Evolutionary conservation across 2,888 invertebrate genomes (phyloP).

Genomic region (Drosophila greeni): DNA sequence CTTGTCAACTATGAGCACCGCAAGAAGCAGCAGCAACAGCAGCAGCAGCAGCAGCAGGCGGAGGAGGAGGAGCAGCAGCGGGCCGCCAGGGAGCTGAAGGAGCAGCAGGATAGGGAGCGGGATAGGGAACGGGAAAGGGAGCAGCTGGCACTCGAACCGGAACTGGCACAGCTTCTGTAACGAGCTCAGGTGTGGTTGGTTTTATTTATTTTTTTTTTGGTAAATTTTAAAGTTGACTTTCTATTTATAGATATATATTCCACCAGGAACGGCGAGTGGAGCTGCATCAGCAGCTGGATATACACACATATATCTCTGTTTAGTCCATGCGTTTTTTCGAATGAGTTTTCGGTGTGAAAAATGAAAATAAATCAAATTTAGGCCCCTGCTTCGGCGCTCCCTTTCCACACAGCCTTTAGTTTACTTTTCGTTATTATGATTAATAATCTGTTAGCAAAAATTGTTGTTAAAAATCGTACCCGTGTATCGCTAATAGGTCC

Average conservation of each 20-base stretch:
- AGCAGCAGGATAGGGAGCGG: slow-evolving; percentile 51
- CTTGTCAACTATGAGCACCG: slow-evolving; percentile 97
- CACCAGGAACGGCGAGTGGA: slow-evolving; percentile 38
- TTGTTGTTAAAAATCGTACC: slow-evolving; percentile 52
- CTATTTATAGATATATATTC: slow-evolving; percentile 30
- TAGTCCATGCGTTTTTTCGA: slow-evolving; percentile 12
- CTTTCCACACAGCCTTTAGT: slow-evolving; percentile 19
- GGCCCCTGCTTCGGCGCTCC: slow-evolving; percentile 27
- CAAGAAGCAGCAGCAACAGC: slow-evolving; percentile 80
- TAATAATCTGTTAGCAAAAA: slow-evolving; percentile 54
- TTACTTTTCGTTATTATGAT: slow-evolving; percentile 30
- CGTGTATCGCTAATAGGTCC: slow-evolving; percentile 42
- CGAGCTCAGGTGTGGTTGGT: slow-evolving; percentile 21
- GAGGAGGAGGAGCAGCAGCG: slow-evolving; percentile 47
- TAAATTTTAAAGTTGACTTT: not conserved
- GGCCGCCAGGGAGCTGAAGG: slow-evolving; percentile 67
- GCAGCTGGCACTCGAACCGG: slow-evolving; percentile 30
- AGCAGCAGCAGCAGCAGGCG: slow-evolving; percentile 39
- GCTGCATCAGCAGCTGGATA: slow-evolving; percentile 51
- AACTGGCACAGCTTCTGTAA: slow-evolving; percentile 29
- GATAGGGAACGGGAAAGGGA: slow-evolving; percentile 34
- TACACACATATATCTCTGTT: slow-evolving; percentile 50
- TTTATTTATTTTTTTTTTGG: not conserved
- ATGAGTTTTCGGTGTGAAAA: slow-evolving; percentile 31
- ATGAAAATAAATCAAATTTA: slow-evolving; percentile 6